A percentile compares a stretch with the other conserved stretches of the same genome.
Conservation (phyloP, 2,888 invertebrate genomes). For the Autographa pulchrina region DNA sequence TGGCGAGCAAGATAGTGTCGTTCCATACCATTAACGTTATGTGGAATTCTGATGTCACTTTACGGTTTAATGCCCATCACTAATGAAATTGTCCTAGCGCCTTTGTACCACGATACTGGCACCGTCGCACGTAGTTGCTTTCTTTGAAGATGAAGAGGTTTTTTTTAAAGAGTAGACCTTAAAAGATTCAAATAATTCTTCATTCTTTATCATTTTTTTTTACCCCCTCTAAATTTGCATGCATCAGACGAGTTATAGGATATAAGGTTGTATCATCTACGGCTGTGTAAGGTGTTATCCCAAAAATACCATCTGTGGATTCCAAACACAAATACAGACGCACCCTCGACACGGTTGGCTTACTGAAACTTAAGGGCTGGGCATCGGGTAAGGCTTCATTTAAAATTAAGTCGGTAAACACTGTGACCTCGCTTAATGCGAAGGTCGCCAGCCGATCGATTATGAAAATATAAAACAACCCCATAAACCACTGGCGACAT, state of each 20-base stretch:
- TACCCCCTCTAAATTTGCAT: no score
- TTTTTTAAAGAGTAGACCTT: not conserved
- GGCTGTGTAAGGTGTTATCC: not conserved
- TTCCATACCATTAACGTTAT: conserved; percentile 23
- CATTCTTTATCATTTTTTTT: no score
- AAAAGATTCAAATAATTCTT: no score
- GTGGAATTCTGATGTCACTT: conserved; percentile 12
- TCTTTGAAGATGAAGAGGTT: not conserved
- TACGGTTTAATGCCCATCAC: conserved; percentile 25
- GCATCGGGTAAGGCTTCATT: not conserved
- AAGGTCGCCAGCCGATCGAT: conserved; percentile 46
- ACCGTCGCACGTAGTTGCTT: not conserved
- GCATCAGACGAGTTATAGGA: no score
- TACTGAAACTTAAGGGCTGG: not conserved
- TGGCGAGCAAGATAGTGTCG: conserved; percentile 19
- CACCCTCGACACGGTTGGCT: not conserved
- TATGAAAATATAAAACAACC: conserved; percentile 7
- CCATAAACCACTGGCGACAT: conserved; percentile 12
- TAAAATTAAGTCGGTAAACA: conserved; percentile 1
- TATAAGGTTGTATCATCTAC: not conserved
- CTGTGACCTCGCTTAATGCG: conserved; percentile 32
- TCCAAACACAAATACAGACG: no score
- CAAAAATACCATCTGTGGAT: not conserved
- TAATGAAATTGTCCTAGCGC: conserved; percentile 13
- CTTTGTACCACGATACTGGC: not conserved